Conservation (phyloP, 2,888 invertebrate genomes). For the Osmoderma eremita region DNA sequence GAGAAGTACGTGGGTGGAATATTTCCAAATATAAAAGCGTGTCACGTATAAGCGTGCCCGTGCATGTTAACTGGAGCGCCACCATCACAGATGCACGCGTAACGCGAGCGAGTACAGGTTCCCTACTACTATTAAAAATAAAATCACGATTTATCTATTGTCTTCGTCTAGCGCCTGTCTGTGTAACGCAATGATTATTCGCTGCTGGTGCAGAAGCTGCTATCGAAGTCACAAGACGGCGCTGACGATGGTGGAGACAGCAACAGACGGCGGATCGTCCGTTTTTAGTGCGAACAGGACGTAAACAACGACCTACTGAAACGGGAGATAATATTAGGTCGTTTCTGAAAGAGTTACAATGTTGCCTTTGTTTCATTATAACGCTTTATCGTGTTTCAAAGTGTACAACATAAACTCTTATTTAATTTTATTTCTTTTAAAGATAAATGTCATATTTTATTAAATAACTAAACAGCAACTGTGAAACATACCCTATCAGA, state of each 20-base stretch:
- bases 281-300: no score
- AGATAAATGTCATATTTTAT: no score
- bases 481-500: no score
- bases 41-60: conserved; percentile 49
- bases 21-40: conserved; percentile 50
- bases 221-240: conserved; percentile 3
- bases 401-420: no score
- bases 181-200: background rate
- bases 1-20: conserved; percentile 50
- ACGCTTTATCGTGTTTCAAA: no score
- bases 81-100: conserved; percentile 15
- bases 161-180: conserved; percentile 5
- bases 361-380: no score
- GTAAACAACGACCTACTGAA: no score
- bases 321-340: no score
- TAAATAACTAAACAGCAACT: no score
- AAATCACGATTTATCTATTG: conserved; percentile 35
- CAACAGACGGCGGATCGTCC: background rate
- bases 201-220: background rate
- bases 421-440: no score
- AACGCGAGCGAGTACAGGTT: background rate
- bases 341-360: no score
- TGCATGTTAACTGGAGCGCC: conserved; percentile 48
- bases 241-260: background rate
- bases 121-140: conserved; percentile 26